Base-by-base conservation (phyloP, 2,113 vertebrate species). In the Aegithalos caudatus region DNA sequence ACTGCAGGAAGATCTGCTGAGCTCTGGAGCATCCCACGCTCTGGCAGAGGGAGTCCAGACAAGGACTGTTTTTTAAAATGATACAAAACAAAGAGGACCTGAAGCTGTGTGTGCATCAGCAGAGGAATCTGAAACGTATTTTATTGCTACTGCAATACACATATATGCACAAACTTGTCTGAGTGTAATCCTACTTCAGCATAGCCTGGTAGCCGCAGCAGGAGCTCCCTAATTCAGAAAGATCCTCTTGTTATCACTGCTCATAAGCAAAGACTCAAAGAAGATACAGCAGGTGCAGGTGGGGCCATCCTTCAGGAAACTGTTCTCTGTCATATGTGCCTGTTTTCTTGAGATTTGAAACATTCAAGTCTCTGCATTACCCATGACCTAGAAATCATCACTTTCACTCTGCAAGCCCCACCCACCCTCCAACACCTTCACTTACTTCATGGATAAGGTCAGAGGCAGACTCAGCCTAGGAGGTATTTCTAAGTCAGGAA, bases 401-500 rank as follows among this genome's bases (percentile, higher is more conserved):
- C 33, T 61, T 92, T 92, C 62, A 72, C 61, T 67, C 25, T 58
- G 20, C 31, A 35, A 35, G 27, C 23, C 23, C 48, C 20, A 16
- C 67, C 18, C n/a, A 80, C 23, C 9, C 25, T 60, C 7, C 65
- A 82, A n/a, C 65, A 79, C 27, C 58, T 89, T 87, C 33, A 60
- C 35, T 90, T 84, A 71, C 38, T 91, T 93, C 66, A 48, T 19
- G 50, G 78, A 80, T 80, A 66, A 73, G 35, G 58, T 76, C 66
- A 88, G 77, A 38, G 18, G 73, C 70, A 95, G 61, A 61, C 45
- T 64, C 45, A 57, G 45, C 81, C 58, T 65, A 50, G 42, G 42
- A 91, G 29, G n/a, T 48, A 72, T 50, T 93, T 93, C 58, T 57
- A 84, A 71, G 65, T 38, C 50, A 82, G 78, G 23, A 94, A 57